These are phyloP conservation scores for Agrotis puta DNA, from an alignment of 2,888 invertebrate genomes.

Conservation along the genomic window DNA sequence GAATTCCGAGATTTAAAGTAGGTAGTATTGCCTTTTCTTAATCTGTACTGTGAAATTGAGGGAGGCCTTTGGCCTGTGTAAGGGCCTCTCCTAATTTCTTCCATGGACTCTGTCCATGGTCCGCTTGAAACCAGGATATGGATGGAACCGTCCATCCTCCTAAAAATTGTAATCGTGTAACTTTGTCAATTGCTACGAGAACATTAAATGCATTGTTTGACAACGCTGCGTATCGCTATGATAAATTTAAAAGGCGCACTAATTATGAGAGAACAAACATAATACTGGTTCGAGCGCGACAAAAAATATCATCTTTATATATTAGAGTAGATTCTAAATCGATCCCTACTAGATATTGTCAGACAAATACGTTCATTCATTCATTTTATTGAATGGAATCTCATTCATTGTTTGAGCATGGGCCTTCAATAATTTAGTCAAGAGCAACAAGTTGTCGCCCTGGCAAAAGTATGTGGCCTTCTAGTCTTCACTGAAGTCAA, in stretches of 20 bases:
- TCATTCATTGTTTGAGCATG: conserved; percentile 5
- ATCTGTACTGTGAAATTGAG: too few relatives aligned
- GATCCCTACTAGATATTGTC: neutral
- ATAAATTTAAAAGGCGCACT: conserved; percentile 33
- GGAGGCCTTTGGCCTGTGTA: too few relatives aligned
- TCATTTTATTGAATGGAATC: neutral
- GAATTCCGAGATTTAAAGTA: too few relatives aligned
- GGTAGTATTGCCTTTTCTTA: too few relatives aligned
- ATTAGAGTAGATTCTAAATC: too few relatives aligned
- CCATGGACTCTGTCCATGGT: too few relatives aligned
- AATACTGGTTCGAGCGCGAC: too few relatives aligned
- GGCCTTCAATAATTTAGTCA: conserved; percentile 20
- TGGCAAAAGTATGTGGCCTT: neutral
- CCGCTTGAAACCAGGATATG: too few relatives aligned
- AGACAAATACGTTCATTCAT: conserved; percentile 24
- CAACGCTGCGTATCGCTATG: conserved; percentile 23
- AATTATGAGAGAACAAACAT: neutral
- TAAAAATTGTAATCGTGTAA: too few relatives aligned
- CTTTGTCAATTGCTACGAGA: neutral
- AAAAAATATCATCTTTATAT: too few relatives aligned
- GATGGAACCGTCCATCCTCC: too few relatives aligned
- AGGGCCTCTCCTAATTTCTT: too few relatives aligned
- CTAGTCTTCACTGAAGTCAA: conserved; percentile 2
- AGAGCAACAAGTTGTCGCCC: conserved; percentile 32
- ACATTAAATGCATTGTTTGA: neutral